phyloP scores from a whole-genome alignment of 2,797 vertebrate species.

The Salarias fasciatus region DNA sequence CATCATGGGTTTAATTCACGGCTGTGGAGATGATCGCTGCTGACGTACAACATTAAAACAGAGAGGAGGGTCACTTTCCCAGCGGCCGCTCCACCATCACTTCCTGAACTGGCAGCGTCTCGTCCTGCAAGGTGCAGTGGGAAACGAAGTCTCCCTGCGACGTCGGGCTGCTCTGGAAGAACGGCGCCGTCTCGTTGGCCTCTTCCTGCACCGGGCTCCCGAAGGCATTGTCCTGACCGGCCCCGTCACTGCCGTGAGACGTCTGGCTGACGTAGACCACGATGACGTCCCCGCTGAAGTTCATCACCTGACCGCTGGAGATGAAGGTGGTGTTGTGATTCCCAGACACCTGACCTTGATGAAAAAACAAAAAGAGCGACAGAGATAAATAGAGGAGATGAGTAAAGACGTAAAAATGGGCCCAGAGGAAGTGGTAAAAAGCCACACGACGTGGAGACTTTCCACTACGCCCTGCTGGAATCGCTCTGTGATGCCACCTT shows the following conservation, averaged over 20 bases:
- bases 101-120: constrained; percentile 80
- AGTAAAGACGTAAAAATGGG: background rate
- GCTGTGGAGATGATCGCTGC: constrained; percentile 15
- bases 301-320: constrained; percentile 98
- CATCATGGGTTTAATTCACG: constrained; percentile 1
- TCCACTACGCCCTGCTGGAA: too few species aligned
- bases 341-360: constrained; percentile 92
- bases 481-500: too few species aligned
- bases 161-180: constrained; percentile 75
- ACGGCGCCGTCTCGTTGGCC: constrained; percentile 79
- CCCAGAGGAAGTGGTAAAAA: background rate
- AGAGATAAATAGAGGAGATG: background rate
- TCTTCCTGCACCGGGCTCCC: constrained; percentile 93
- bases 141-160: constrained; percentile 49
- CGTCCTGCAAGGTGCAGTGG: constrained; percentile 54
- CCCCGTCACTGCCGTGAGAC: constrained; percentile 82
- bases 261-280: constrained; percentile 95
- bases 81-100: constrained; percentile 52
- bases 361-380: background rate
- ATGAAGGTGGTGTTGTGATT: constrained; percentile 98
- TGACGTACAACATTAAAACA: constrained; percentile 7
- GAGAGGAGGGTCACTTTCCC: constrained; percentile 46
- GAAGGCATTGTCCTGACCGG: constrained; percentile 79
- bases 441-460: too few species aligned
- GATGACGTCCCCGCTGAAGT: constrained; percentile 97